These are phyloP conservation scores for Silurus meridionalis DNA, from an alignment of 2,113 vertebrate species.

Conservation along the genomic window DNA sequence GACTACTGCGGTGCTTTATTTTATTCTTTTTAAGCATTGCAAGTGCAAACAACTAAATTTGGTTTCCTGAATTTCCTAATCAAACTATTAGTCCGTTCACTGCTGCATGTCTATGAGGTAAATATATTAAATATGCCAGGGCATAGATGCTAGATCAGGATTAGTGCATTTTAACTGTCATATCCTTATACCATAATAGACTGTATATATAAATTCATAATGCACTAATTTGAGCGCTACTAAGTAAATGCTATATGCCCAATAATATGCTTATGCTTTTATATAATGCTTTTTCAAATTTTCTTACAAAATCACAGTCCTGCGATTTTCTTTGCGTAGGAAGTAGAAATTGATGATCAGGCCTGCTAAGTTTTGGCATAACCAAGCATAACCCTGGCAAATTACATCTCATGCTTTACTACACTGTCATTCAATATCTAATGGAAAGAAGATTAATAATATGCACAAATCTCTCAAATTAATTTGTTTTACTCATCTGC, in stretches of 20 bases:
- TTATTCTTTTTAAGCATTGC: neutral
- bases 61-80: neutral
- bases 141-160: neutral
- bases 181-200: neutral
- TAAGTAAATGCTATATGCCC: neutral
- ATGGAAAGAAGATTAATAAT: slow-evolving; percentile 28
- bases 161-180: neutral
- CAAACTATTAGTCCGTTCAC: neutral
- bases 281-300: neutral
- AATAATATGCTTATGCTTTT: neutral
- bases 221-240: neutral
- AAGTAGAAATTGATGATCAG: slow-evolving; percentile 3
- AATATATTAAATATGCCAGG: neutral
- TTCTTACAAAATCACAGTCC: neutral
- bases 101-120: neutral
- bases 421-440: slow-evolving; percentile 28
- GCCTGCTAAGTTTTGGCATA: slow-evolving; percentile 14
- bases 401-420: slow-evolving; percentile 34
- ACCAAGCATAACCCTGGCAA: slow-evolving; percentile 38
- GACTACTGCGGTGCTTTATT: neutral
- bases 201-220: too few relatives aligned
- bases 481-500: slow-evolving; percentile 38
- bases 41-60: neutral
- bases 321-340: neutral
- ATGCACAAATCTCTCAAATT: slow-evolving; percentile 25